Base-by-base conservation (phyloP, 2,797 vertebrate species). In the Heterohyrax brucei region DNA sequence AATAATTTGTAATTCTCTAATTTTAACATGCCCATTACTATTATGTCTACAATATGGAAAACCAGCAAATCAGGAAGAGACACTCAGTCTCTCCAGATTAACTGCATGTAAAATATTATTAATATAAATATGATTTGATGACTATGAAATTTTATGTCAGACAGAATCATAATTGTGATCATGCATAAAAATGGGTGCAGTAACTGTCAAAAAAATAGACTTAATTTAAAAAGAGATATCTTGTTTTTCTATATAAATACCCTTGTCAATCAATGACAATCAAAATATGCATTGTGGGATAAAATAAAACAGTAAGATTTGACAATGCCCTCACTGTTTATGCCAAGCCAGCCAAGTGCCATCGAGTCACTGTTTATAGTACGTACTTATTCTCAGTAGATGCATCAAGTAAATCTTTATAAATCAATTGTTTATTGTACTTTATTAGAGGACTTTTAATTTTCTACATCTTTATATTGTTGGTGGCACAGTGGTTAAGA, bases 41-140 rank as follows among this genome's bases (percentile, higher is more conserved):
- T 50, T 30, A 68, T 39, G 19, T 89, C 39, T 26, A 81, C 16
- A 94, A 50, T 22, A 83, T 39, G 44, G 87, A 96, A 91, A 84
- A 10, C 2, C 24, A 95, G 22, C 12, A 91, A 89, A 10, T 48
- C 22, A 70, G 59, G 87, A 80, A 72, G 12, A 75, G 46, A 88
- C 44, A 14, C 22, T 88, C 61, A 88, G 7, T 10, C 3, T 66
- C 80, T 94, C 21, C 53, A 1, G 64, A 53, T 84, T 87, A 62
- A 12, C 68, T 44, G 10, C 1, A 70, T 80, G 39, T 87, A 50
- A 64, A 93, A 87, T 89, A 14, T 46, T 48, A 68, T 30, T 33
- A 53, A 61, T 50, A 21, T 30, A 89, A 87, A 44, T 18, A 53
- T 87, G 44, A 76, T 80, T 81, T 6, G n/a, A 19, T 44, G 81